These are phyloP conservation scores for Tychaedon coryphoeus DNA, from an alignment of 2,113 vertebrate species.

Conservation along the genomic window DNA sequence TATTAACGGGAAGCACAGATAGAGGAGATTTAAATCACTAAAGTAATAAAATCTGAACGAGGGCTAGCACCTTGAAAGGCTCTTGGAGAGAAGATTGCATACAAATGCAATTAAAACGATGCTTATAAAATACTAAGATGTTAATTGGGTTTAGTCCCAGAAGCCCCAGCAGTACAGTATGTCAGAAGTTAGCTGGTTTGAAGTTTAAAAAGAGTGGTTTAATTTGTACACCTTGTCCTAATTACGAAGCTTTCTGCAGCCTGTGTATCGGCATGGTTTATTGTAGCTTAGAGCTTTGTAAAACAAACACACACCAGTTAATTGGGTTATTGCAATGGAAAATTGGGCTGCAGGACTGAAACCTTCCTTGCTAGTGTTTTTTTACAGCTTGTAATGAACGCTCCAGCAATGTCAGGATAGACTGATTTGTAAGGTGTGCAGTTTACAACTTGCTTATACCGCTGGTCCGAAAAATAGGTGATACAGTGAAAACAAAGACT, in stretches of 20 bases:
- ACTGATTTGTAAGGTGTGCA: slow-evolving; percentile 81
- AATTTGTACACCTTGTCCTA: slow-evolving; percentile 89
- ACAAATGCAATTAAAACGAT: slow-evolving; percentile 87
- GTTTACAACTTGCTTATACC: slow-evolving; percentile 76
- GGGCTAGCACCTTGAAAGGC: slow-evolving; percentile 84
- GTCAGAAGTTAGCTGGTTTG: slow-evolving; percentile 88
- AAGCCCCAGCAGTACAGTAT: slow-evolving; percentile 85
- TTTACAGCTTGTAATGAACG: slow-evolving; percentile 81
- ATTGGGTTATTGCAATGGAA: slow-evolving; percentile 87
- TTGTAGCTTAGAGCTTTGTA: slow-evolving; percentile 88
- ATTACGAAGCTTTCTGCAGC: slow-evolving; percentile 85
- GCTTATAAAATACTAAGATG: slow-evolving; percentile 88
- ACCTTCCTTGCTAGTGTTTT: slow-evolving; percentile 73
- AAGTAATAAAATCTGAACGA: slow-evolving; percentile 82
- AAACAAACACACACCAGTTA: slow-evolving; percentile 87
- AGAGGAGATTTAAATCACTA: slow-evolving; percentile 83
- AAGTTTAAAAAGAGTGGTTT: slow-evolving; percentile 89
- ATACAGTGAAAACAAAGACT: slow-evolving; percentile 76
- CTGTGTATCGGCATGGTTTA: slow-evolving; percentile 83
- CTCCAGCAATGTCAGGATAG: slow-evolving; percentile 73
- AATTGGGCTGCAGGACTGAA: slow-evolving; percentile 80
- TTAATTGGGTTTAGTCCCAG: slow-evolving; percentile 89
- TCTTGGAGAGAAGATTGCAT: slow-evolving; percentile 82
- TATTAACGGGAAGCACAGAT: slow-evolving; percentile 80
- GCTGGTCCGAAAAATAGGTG: slow-evolving; percentile 69